Conservation (phyloP, 2,113 vertebrate species). For the Nothobranchius kuhntae region DNA sequence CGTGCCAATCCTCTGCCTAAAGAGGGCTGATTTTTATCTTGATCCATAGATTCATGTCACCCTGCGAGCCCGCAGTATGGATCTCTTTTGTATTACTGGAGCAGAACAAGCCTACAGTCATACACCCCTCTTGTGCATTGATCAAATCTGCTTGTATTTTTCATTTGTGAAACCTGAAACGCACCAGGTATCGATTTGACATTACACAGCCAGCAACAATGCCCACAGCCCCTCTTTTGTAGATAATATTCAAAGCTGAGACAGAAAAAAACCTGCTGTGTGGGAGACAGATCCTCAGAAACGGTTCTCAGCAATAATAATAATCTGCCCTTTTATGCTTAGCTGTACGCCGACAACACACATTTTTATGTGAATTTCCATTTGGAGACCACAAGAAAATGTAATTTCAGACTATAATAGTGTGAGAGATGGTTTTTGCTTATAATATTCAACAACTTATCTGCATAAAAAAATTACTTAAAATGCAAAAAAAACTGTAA, state of each 20-base stretch:
- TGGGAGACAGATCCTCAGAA: conserved; percentile 39
- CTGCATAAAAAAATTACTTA: neutral
- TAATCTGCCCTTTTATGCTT: conserved; percentile 56
- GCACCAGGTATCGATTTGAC: conserved; percentile 65
- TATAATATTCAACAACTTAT: conserved; percentile 22
- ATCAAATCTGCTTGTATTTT: conserved; percentile 73
- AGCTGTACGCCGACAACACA: conserved; percentile 13
- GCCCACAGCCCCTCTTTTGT: conserved; percentile 31
- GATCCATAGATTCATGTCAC: conserved; percentile 32
- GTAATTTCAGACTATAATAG: conserved; percentile 23
- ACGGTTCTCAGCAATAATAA: conserved; percentile 38
- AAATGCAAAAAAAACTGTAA: neutral
- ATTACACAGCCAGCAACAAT: conserved; percentile 58
- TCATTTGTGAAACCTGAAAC: conserved; percentile 67
- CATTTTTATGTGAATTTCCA: neutral
- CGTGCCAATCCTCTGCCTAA: conserved; percentile 17
- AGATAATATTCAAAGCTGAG: conserved; percentile 63
- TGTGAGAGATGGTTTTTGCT: neutral
- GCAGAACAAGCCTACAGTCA: conserved; percentile 57
- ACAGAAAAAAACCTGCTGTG: conserved; percentile 34
- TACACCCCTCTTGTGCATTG: conserved; percentile 67
- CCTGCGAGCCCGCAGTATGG: conserved; percentile 31
- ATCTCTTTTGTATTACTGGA: conserved; percentile 47
- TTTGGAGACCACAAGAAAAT: conserved; percentile 22
- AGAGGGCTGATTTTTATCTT: conserved; percentile 32